Evolutionary conservation across 2,888 invertebrate genomes (phyloP), one percentile per base, ranked within the genome.

Genomic region (Caenorhabditis doughertyi): DNA sequence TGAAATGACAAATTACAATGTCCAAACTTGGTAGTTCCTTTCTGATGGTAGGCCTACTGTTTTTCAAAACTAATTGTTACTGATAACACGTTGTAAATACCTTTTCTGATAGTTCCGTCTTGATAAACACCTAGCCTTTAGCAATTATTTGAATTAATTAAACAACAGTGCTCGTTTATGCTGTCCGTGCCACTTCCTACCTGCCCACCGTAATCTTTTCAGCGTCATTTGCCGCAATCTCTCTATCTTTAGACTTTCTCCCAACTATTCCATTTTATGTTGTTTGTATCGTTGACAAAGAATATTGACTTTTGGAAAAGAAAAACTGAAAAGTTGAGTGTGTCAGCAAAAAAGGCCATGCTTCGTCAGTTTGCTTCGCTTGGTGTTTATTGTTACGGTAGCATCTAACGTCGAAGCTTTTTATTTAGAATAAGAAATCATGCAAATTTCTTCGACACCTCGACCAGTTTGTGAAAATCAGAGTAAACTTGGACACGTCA

Each of bases 261-360:
- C 55, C 32, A 42, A 39, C 42, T 65, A 27, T 47, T 60, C 39
- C 29, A 58, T 58, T 47, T 65, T 62, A 39, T 58, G 25, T 64
- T 39, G 44, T 65, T 64, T 74, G 51, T 73, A 62, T 73, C 72
- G 49, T 25, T 53, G 53, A 55, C 42, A 68, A 55, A 9, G 42
- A 39, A 68, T 44, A 56, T 39, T 67, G 67, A 49, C 55, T 65
- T 74, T 64, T 47, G 73, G 53, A 27, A 74, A 44, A 27, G 35
- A 67, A 74, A 67, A 25, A 42, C 27, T 21, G 27, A 56, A 76
- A 77, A 68, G 21, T 55, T 62, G 77, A 77, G 60, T 68, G 65
- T 77, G 77, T 77, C 77, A 77, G 77, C 77, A 62, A 74, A 60
- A 67, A 58, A 25, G 13, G 25, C 47, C 35, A 60, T 23, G 51